Evolutionary conservation across 2,113 vertebrate genomes (phyloP).

Genomic region (Colistium nudipinnis): DNA sequence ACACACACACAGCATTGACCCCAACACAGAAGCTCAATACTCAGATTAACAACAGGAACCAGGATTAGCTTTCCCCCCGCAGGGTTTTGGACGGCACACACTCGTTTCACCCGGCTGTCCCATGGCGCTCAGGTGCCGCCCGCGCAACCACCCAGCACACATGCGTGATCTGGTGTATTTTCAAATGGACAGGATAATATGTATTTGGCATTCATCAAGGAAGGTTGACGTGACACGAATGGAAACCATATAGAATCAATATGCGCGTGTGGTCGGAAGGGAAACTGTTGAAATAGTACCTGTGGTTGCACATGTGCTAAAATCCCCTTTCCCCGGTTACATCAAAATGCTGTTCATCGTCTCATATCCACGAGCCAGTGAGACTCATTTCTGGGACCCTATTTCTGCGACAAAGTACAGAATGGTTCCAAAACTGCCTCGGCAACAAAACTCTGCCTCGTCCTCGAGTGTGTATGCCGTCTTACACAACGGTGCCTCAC

Average conservation of each 20-base stretch:
- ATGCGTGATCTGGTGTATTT: background rate
- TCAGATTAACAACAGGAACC: conserved; percentile 75
- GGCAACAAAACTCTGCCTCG: conserved; percentile 52
- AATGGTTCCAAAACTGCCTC: conserved; percentile 48
- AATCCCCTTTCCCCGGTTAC: conserved; percentile 14
- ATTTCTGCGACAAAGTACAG: conserved; percentile 46
- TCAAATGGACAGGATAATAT: background rate
- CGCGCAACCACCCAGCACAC: conserved; percentile 34
- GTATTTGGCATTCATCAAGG: conserved; percentile 30
- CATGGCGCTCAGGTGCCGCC: conserved; percentile 32
- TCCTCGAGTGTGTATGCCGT: conserved; percentile 47
- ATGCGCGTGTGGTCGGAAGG: conserved; percentile 7
- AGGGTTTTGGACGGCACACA: conserved; percentile 70
- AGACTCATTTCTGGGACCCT: conserved; percentile 42
- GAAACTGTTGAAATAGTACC: background rate
- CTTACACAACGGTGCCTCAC: conserved; percentile 71
- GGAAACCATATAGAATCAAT: conserved; percentile 1
- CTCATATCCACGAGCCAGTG: conserved; percentile 21
- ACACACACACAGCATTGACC: conserved; percentile 62
- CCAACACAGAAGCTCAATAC: conserved; percentile 67
- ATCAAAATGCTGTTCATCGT: conserved; percentile 32
- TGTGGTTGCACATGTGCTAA: conserved; percentile 20
- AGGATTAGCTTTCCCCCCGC: conserved; percentile 67
- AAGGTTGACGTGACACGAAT: conserved; percentile 1
- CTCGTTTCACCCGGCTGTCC: conserved; percentile 64